A percentile compares a stretch with the other conserved stretches of the same genome.
Evolutionary conservation across 2,113 vertebrate genomes (phyloP).

Genomic region (Dryoscopus gambensis): DNA sequence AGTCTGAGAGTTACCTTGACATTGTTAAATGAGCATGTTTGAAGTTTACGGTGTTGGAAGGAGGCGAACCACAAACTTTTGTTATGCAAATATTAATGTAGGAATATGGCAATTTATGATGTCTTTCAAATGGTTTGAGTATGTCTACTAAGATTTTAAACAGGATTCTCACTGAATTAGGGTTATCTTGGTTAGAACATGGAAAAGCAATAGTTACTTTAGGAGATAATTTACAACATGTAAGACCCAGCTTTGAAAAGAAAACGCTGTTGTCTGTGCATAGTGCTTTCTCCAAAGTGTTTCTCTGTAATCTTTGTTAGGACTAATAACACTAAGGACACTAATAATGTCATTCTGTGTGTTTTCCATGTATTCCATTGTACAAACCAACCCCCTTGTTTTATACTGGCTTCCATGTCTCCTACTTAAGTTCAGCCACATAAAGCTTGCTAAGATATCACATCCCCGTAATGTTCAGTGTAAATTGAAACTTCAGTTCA

Average conservation of each 20-base stretch:
- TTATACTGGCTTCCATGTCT: background rate
- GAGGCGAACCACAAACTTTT: background rate
- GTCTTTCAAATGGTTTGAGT: background rate
- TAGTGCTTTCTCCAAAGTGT: background rate
- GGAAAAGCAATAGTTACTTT: background rate
- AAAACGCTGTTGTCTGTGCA: background rate
- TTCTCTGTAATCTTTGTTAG: background rate
- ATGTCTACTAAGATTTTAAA: background rate
- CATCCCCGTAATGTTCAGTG: background rate
- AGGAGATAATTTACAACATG: background rate
- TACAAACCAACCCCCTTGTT: background rate
- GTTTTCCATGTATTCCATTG: background rate
- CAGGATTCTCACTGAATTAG: background rate
- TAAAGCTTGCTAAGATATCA: background rate
- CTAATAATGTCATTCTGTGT: background rate
- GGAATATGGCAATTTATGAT: background rate
- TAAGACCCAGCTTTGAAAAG: background rate
- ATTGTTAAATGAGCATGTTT: background rate
- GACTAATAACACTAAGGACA: background rate
- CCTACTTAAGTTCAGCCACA: fast-evolving
- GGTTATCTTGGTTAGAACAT: background rate
- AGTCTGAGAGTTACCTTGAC: background rate
- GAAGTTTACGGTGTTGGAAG: background rate
- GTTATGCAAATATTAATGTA: background rate
- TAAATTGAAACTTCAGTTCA: background rate